These are phyloP conservation scores for Flabesymbios commensalis DNA, from an alignment of 2,888 invertebrate species.

Conservation along the genomic window DNA sequence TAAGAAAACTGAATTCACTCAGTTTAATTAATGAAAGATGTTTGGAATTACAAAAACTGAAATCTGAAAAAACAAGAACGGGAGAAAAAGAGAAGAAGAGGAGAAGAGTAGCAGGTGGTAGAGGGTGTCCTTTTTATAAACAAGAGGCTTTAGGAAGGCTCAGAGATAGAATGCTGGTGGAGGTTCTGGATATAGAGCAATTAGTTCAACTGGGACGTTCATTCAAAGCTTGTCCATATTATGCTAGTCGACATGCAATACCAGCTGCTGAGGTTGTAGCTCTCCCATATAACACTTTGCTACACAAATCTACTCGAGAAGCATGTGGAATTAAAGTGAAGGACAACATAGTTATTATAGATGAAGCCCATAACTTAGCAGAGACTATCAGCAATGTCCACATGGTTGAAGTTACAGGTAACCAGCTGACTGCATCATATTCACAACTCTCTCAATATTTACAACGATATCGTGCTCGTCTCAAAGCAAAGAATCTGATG, in stretches of 20 bases:
- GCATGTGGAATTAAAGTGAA: slow-evolving; percentile 74
- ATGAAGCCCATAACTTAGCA: slow-evolving; percentile 95
- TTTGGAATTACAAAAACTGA: slow-evolving; percentile 59
- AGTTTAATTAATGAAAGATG: slow-evolving; percentile 81
- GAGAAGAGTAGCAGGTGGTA: slow-evolving; percentile 1
- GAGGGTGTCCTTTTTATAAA: slow-evolving; percentile 55
- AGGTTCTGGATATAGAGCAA: slow-evolving; percentile 85
- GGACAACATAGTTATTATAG: slow-evolving; percentile 78
- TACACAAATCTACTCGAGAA: slow-evolving; percentile 78
- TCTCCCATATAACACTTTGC: slow-evolving; percentile 71
- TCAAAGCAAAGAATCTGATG: slow-evolving; percentile 80
- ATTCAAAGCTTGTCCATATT: slow-evolving; percentile 89
- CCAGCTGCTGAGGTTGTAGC: slow-evolving; percentile 80
- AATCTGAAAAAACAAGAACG: slow-evolving; percentile 55
- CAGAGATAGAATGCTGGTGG: slow-evolving; percentile 47
- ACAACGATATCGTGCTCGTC: slow-evolving; percentile 69
- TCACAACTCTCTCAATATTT: slow-evolving; percentile 61
- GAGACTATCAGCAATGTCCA: slow-evolving; percentile 88
- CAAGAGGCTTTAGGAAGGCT: slow-evolving; percentile 46
- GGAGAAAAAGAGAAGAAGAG: slow-evolving; percentile 1
- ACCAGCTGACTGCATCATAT: slow-evolving; percentile 47
- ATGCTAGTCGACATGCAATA: slow-evolving; percentile 81
- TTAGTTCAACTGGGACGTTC: slow-evolving; percentile 66
- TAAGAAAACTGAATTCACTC: slow-evolving; percentile 74
- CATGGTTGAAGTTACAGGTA: slow-evolving; percentile 73